Percentiles rank a stretch among this genome's conserved stretches.
Evolutionary conservation across 2,113 vertebrate genomes (phyloP).

Genomic region (Odocoileus virginianus): DNA sequence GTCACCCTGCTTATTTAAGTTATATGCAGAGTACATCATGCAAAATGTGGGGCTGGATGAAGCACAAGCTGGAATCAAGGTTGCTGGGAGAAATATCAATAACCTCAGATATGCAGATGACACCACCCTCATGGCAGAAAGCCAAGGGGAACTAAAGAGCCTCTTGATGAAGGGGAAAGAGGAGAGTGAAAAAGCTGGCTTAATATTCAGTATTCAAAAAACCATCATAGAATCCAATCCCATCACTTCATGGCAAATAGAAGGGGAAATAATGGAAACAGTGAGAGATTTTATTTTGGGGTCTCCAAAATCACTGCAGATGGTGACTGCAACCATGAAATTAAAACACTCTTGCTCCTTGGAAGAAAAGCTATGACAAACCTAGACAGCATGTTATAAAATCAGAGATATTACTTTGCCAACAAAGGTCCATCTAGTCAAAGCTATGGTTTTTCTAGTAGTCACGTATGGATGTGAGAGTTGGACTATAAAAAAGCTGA

Average conservation of each 20-base stretch:
- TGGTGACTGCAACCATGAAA: background rate
- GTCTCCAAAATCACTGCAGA: background rate
- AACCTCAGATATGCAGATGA: background rate
- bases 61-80: background rate
- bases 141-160: background rate
- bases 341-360: background rate
- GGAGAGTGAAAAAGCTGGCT: background rate
- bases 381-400: background rate
- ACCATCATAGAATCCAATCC: background rate
- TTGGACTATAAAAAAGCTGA: background rate
- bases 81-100: background rate
- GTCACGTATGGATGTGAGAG: background rate
- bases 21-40: background rate
- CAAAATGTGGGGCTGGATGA: background rate
- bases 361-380: background rate
- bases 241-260: background rate
- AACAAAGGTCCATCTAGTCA: background rate
- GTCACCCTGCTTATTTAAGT: background rate
- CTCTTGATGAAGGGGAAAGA: background rate
- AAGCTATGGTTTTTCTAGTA: background rate
- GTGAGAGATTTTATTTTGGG: background rate
- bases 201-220: background rate
- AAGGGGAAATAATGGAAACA: background rate
- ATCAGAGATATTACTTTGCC: background rate
- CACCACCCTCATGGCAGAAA: background rate